phyloP scores from a whole-genome alignment of 2,797 vertebrate species.

The Hafferia zeledoni region DNA sequence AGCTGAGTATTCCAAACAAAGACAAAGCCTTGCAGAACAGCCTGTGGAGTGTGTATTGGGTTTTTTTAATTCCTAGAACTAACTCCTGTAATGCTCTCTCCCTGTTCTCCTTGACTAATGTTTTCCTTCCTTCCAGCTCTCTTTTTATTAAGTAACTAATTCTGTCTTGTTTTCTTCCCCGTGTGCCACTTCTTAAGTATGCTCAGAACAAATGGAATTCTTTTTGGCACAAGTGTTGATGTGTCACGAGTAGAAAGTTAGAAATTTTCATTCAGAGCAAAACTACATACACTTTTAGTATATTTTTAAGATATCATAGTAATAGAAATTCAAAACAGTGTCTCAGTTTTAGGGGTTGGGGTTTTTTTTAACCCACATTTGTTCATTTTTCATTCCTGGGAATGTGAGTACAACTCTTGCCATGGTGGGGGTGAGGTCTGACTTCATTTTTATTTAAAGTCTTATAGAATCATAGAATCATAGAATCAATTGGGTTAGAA shows the following conservation, averaged over 20 bases:
- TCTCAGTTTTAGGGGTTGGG: not conserved
- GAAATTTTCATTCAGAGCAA: not conserved
- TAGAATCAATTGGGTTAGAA: too few species aligned
- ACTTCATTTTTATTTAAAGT: not conserved
- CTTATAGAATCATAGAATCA: not conserved
- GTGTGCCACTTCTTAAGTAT: not conserved
- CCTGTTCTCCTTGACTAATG: not conserved
- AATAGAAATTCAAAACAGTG: not conserved
- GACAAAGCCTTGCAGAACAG: not conserved
- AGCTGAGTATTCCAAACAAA: not conserved
- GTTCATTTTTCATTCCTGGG: not conserved
- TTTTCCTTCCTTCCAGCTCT: not conserved
- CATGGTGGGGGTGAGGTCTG: not conserved
- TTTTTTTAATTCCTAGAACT: not conserved
- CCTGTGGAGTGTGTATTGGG: not conserved
- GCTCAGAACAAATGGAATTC: not conserved
- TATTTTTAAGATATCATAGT: not conserved
- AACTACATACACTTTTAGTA: not conserved
- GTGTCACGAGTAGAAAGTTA: not conserved
- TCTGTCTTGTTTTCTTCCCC: not conserved
- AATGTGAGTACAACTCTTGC: not conserved
- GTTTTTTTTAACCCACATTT: not conserved
- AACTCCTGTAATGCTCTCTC: not conserved
- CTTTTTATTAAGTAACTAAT: not conserved
- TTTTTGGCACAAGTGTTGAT: not conserved